Percentiles rank a stretch among this genome's conserved stretches.
Evolutionary conservation across 2,888 invertebrate genomes (phyloP).

Genomic region (Allacma fusca): DNA sequence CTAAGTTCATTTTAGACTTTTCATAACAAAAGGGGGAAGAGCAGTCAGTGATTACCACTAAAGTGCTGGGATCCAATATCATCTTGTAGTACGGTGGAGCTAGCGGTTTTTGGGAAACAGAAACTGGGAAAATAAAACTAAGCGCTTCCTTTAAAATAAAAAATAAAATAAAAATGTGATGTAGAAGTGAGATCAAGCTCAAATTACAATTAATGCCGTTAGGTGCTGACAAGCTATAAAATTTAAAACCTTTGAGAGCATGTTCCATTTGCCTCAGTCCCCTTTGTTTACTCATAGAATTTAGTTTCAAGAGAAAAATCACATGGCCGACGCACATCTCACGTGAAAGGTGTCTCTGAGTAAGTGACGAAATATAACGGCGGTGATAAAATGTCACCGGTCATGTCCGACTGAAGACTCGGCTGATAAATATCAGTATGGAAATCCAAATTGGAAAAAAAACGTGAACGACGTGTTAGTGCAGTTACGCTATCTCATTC

Average conservation of each 20-base stretch:
- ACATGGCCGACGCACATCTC: no score
- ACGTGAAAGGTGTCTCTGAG: no score
- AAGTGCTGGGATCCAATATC: no score
- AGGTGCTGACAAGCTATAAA: conserved; percentile 7
- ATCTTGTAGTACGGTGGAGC: no score
- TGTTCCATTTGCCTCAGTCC: background rate
- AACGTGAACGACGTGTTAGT: no score
- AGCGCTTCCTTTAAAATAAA: background rate
- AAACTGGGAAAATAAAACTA: background rate
- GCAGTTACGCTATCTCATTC: no score
- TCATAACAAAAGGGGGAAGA: no score
- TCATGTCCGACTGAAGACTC: background rate
- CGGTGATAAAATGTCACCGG: background rate
- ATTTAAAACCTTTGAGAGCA: background rate
- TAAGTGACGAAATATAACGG: no score
- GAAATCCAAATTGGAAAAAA: background rate
- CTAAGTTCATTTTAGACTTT: no score
- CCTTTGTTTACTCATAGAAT: background rate
- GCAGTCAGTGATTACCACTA: no score
- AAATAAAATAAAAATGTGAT: background rate
- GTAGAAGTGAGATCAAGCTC: background rate
- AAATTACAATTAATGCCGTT: conserved; percentile 11
- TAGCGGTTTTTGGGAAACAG: no score
- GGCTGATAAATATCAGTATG: background rate
- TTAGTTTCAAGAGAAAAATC: background rate